A percentile compares a stretch with the other conserved stretches of the same genome.
phyloP scores from a whole-genome alignment of 2,113 vertebrate species.

The Neolamprologus hecqui region DNA sequence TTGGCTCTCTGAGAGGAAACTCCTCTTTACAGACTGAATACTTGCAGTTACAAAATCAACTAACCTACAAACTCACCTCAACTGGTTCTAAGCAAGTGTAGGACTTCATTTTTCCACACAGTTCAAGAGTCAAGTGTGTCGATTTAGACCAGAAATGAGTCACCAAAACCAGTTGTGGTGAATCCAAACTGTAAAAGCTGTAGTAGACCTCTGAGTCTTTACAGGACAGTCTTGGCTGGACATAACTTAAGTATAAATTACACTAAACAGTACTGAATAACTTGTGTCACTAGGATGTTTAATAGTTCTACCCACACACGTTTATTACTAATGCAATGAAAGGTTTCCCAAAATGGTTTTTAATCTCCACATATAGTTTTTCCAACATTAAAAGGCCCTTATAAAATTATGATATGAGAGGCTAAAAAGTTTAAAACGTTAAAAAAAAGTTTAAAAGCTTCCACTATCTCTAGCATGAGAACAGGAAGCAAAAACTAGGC shows the following conservation, averaged over 20 bases:
- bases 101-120: neutral
- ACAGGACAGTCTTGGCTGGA: neutral
- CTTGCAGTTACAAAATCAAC: conserved; percentile 36
- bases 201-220: neutral
- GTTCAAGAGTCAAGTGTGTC: neutral
- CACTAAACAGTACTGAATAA: neutral
- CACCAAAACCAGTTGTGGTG: neutral
- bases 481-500: neutral
- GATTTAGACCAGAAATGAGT: neutral
- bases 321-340: neutral
- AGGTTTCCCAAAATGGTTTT: neutral
- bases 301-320: neutral
- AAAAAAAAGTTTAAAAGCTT: neutral
- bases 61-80: conserved; percentile 39
- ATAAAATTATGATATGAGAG: neutral
- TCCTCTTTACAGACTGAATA: conserved; percentile 48
- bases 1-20: conserved; percentile 55
- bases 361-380: neutral
- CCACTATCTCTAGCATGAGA: neutral
- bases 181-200: neutral
- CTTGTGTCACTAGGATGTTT: neutral
- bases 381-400: neutral
- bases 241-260: neutral
- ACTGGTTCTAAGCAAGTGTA: conserved; percentile 27
- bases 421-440: neutral